These are phyloP conservation scores for Myanophis thanlyinensis DNA, from an alignment of 2,113 vertebrate species.

Conservation along the genomic window DNA sequence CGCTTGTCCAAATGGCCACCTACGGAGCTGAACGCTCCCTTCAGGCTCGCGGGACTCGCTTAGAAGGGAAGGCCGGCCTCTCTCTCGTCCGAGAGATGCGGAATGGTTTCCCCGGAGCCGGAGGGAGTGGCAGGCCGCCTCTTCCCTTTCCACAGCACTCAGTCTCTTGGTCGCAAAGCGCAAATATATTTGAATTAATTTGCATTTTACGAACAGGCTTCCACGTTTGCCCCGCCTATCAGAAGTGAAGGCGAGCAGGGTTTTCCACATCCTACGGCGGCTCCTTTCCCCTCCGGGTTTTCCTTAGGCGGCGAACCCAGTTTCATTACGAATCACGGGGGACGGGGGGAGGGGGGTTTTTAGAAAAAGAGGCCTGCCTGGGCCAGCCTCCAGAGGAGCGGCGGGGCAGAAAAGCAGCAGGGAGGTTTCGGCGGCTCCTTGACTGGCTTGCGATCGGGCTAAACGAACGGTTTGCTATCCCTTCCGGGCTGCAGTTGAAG, in stretches of 20 bases:
- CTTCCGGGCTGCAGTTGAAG: background rate
- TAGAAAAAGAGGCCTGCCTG: background rate
- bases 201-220: background rate
- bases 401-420: background rate
- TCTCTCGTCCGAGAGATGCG: background rate
- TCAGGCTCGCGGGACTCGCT: background rate
- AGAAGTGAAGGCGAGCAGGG: background rate
- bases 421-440: background rate
- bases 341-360: too few species aligned
- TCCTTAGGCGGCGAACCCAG: background rate
- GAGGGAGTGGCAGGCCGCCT: background rate
- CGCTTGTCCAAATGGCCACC: background rate
- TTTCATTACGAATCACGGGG: background rate
- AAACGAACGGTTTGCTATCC: background rate
- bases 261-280: background rate
- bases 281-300: background rate
- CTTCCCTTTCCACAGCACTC: background rate
- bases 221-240: background rate
- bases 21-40: background rate
- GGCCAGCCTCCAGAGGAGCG: background rate
- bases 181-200: background rate
- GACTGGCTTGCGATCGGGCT: background rate
- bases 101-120: background rate
- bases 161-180: background rate
- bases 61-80: background rate